These are phyloP conservation scores for Yponomeuta sedellus DNA, from an alignment of 2,888 invertebrate genomes.

Conservation along the genomic window DNA sequence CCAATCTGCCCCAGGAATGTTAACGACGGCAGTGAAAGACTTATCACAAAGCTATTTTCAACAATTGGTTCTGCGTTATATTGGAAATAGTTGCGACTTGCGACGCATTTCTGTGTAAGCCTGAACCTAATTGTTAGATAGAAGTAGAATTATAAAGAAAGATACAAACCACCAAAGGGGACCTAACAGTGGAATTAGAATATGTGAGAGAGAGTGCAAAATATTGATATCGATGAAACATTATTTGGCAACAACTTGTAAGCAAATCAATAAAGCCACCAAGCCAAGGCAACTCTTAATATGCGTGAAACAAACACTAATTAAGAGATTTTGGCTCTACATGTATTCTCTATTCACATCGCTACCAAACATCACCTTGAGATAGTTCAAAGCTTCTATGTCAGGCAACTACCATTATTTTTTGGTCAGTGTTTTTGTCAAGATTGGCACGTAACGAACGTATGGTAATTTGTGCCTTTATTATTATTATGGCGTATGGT, in stretches of 20 bases:
- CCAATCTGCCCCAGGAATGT: conserved; percentile 10
- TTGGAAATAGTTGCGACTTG: neutral
- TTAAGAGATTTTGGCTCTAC: too few relatives aligned
- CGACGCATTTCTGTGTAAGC: neutral
- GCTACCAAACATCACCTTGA: conserved; percentile 39
- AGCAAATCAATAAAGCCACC: too few relatives aligned
- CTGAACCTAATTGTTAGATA: neutral
- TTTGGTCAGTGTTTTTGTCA: neutral
- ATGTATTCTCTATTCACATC: too few relatives aligned
- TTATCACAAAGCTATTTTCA: conserved; percentile 4
- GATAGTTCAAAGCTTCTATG: conserved; percentile 52
- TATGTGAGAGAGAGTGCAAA: too few relatives aligned
- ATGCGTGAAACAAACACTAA: too few relatives aligned
- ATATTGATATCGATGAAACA: too few relatives aligned
- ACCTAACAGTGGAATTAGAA: too few relatives aligned
- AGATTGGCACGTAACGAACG: conserved; percentile 8
- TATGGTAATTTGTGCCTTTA: conserved; percentile 8
- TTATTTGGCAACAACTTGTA: too few relatives aligned
- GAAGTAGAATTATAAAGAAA: too few relatives aligned
- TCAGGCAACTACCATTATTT: conserved; percentile 29
- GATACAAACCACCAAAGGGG: too few relatives aligned
- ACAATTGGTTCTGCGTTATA: neutral
- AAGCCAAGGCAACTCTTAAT: too few relatives aligned
- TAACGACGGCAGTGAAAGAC: neutral
- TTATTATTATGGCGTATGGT: neutral